Conservation (phyloP, 2,113 vertebrate species). For the Tachysurus fulvidraco region DNA sequence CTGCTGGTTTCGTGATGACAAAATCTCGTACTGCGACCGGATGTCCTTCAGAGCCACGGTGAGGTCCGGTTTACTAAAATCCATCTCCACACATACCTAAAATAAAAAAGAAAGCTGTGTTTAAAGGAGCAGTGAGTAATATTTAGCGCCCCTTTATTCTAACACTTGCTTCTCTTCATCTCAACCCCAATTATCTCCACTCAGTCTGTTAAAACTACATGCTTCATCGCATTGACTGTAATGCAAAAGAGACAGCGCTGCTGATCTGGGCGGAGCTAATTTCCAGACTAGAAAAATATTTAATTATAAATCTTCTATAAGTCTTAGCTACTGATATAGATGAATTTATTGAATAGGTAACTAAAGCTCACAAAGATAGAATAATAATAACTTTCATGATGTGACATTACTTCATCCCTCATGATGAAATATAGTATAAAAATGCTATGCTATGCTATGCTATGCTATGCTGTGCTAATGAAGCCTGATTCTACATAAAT, state of each 20-base stretch:
- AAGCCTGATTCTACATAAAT: too few species aligned
- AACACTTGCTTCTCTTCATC: neutral
- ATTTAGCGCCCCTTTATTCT: neutral
- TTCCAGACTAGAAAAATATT: neutral
- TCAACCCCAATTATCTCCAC: neutral
- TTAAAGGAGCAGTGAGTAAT: neutral
- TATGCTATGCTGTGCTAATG: too few species aligned
- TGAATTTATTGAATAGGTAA: neutral
- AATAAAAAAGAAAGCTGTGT: neutral
- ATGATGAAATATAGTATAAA: neutral
- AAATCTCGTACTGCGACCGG: conserved; percentile 75
- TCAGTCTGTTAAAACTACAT: neutral
- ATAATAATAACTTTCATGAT: neutral
- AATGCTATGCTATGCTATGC: too few species aligned
- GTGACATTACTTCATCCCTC: neutral
- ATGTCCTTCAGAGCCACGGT: conserved; percentile 79
- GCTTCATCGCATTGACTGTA: neutral
- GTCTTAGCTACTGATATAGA: neutral
- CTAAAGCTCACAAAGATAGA: neutral
- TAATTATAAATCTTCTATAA: neutral
- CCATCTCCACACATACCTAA: conserved; percentile 79
- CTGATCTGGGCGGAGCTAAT: neutral
- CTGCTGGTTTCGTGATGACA: conserved; percentile 76
- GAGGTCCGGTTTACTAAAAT: conserved; percentile 75
- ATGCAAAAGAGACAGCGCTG: neutral